These are phyloP conservation scores for Invenusta paracnida DNA, from an alignment of 2,888 invertebrate genomes.

Conservation along the genomic window DNA sequence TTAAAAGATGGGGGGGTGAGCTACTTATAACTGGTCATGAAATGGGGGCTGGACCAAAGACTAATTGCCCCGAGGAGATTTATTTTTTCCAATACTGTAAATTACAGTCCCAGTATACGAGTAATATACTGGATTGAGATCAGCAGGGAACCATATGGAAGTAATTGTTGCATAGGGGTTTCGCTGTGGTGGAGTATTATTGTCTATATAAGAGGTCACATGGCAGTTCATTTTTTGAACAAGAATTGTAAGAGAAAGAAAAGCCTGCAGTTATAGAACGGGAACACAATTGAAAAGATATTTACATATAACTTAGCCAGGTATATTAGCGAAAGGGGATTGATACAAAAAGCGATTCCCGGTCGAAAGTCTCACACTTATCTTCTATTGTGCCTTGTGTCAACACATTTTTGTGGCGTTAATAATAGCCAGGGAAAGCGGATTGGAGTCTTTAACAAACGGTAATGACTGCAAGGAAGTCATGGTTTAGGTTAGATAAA, in stretches of 20 bases:
- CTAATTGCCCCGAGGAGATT: slow-evolving; percentile 2
- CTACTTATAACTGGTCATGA: too few species aligned
- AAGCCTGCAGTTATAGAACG: too few species aligned
- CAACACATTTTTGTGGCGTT: not conserved
- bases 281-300: too few species aligned
- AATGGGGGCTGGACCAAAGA: not conserved
- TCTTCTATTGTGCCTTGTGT: not conserved
- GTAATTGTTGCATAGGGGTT: slow-evolving; percentile 15
- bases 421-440: too few species aligned
- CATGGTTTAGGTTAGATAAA: not conserved
- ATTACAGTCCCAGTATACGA: not conserved
- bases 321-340: too few species aligned
- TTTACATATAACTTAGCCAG: too few species aligned
- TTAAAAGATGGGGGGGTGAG: not conserved
- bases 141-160: not conserved
- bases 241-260: not conserved
- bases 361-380: too few species aligned
- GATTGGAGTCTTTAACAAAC: not conserved
- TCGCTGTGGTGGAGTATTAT: too few species aligned
- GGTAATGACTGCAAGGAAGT: not conserved
- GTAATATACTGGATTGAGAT: not conserved
- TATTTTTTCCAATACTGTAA: not conserved
- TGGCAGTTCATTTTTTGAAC: not conserved
- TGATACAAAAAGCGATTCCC: too few species aligned
- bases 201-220: not conserved